Conservation (phyloP, 2,113 vertebrate genomes). For the Dromiciops gliroides region DNA sequence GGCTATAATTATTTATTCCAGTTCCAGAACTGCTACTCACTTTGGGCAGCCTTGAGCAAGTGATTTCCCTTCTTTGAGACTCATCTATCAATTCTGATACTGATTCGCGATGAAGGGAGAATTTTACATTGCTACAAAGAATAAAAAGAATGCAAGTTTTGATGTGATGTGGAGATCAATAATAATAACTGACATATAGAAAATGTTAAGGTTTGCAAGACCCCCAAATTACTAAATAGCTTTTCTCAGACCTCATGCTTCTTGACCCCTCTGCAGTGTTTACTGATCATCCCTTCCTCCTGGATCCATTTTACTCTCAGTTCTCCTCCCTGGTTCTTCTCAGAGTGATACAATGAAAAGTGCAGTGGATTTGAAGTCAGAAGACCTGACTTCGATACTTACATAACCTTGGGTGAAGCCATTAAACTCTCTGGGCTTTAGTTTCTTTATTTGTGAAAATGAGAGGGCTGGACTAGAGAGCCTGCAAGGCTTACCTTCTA, state of each 20-base stretch:
- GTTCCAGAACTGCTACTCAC: neutral
- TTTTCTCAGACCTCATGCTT: neutral
- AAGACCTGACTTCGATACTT: neutral
- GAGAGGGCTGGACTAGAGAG: neutral
- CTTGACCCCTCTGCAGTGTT: neutral
- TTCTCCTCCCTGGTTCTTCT: neutral
- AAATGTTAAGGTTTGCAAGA: neutral
- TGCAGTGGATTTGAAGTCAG: neutral
- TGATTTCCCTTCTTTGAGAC: neutral
- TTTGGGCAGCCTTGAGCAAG: neutral
- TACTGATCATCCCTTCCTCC: neutral
- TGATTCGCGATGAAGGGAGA: neutral
- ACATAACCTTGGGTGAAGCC: neutral
- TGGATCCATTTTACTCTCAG: neutral
- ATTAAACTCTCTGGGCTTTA: neutral
- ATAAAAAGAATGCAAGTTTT: neutral
- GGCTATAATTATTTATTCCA: neutral
- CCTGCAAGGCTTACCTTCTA: neutral
- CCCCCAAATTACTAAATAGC: neutral
- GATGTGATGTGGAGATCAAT: neutral
- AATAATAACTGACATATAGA: neutral
- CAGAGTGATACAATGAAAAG: neutral
- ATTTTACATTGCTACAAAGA: neutral
- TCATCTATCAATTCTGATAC: conserved; percentile 13
- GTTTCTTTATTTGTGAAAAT: neutral